Conservation (phyloP, 1,140 invertebrate genomes). For the Campoletis sonorensis region DNA sequence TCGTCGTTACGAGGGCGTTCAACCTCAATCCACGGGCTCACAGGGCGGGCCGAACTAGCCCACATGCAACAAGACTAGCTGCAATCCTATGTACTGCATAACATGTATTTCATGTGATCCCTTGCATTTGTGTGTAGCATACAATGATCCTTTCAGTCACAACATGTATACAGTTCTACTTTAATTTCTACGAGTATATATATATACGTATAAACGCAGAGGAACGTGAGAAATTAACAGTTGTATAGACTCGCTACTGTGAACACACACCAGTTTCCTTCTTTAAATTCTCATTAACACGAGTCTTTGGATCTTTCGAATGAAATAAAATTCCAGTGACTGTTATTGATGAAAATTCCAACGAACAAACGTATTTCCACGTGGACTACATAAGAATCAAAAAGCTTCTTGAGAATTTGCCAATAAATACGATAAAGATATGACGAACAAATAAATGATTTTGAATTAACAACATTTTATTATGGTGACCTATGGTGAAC, state of each 20-base stretch:
- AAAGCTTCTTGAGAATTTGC: neutral
- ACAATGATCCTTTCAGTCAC: constrained; percentile 22
- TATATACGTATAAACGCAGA: neutral
- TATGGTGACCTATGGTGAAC: neutral
- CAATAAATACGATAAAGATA: neutral
- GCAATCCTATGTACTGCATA: neutral
- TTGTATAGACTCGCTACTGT: neutral
- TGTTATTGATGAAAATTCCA: neutral
- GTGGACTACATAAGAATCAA: neutral
- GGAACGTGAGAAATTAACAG: constrained; percentile 48
- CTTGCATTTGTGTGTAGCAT: neutral
- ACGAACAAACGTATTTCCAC: too few species aligned
- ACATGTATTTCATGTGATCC: neutral
- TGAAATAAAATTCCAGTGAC: neutral
- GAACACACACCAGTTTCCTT: neutral
- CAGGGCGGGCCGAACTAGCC: constrained; percentile 19
- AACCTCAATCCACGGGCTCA: constrained; percentile 57
- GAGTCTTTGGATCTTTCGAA: too few species aligned
- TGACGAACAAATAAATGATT: too few species aligned
- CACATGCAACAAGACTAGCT: constrained; percentile 34
- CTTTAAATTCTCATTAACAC: too few species aligned
- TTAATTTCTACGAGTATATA: neutral
- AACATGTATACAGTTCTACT: neutral
- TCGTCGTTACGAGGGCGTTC: constrained; percentile 69
- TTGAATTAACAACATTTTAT: neutral